phyloP scores from a whole-genome alignment of 2,797 vertebrate genomes.

The Sciurus carolinensis region DNA sequence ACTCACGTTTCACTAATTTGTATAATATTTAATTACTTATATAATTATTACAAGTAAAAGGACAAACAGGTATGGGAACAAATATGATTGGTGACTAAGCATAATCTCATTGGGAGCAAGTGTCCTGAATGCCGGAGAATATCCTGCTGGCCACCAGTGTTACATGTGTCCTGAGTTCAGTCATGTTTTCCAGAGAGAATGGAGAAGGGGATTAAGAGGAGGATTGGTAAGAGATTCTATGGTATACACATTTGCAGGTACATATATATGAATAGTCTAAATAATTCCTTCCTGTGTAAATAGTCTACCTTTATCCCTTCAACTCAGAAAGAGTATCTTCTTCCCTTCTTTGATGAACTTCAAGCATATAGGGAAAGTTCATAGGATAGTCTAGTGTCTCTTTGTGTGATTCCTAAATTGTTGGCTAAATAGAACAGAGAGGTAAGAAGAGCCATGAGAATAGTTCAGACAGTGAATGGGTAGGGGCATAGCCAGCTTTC shows the following conservation, averaged over 20 bases:
- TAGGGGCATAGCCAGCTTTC: not conserved
- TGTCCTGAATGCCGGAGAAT: not conserved
- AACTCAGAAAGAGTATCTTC: slow-evolving; percentile 11
- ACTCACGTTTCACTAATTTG: not conserved
- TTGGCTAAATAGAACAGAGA: not conserved
- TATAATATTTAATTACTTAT: not conserved
- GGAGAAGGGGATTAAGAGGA: not conserved
- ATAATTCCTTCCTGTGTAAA: not conserved
- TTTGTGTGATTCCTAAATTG: not conserved
- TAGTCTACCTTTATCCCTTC: not conserved
- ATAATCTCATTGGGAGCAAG: not conserved
- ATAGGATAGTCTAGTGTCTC: not conserved
- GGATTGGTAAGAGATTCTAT: not conserved
- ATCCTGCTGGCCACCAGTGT: not conserved
- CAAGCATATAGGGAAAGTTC: not conserved
- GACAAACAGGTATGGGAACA: not conserved
- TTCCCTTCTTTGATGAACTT: slow-evolving; percentile 11
- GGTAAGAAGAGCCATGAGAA: not conserved
- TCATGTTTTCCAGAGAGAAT: not conserved
- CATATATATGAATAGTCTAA: not conserved
- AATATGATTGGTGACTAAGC: not conserved
- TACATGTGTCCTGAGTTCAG: not conserved
- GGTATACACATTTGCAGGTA: not conserved
- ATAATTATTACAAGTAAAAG: not conserved
- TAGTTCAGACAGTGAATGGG: not conserved